A percentile compares a stretch with the other conserved stretches of the same genome.
phyloP scores from a whole-genome alignment of 2,888 invertebrate genomes.

The Leptothorax acervorum region DNA sequence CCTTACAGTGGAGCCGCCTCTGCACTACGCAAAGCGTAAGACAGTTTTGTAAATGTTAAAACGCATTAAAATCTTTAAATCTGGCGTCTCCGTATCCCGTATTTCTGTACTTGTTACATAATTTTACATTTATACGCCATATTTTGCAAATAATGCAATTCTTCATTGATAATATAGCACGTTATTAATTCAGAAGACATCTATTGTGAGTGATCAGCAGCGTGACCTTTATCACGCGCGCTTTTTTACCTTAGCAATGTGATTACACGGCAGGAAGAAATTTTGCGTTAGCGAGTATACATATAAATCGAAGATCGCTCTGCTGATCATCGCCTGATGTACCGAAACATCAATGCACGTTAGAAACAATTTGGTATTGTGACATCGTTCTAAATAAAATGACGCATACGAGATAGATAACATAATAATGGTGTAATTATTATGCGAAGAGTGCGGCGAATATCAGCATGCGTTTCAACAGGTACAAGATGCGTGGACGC shows the following conservation, averaged over 20 bases:
- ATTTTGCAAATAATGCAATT: constrained; percentile 30
- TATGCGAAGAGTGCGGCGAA: constrained; percentile 16
- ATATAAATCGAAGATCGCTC: constrained; percentile 21
- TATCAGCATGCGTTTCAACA: constrained; percentile 53
- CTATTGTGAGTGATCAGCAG: constrained; percentile 19
- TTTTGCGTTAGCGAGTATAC: not conserved
- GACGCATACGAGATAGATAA: constrained; percentile 23
- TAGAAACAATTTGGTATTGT: constrained; percentile 41
- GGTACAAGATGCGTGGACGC: constrained; percentile 34
- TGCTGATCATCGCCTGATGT: constrained; percentile 4
- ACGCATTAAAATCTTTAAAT: constrained; percentile 42
- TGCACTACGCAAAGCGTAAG: constrained; percentile 28
- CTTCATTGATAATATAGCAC: constrained; percentile 27
- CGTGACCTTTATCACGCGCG: constrained; percentile 20
- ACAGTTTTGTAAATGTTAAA: constrained; percentile 54
- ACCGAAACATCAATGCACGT: constrained; percentile 31
- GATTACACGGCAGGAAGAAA: not conserved
- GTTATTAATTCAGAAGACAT: constrained; percentile 26
- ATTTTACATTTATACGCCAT: constrained; percentile 30
- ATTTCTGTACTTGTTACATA: constrained; percentile 27
- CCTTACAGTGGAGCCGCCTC: constrained; percentile 37
- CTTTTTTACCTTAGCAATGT: not conserved
- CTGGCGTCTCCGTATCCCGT: constrained; percentile 35
- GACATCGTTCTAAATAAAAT: constrained; percentile 42
- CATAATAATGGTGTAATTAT: constrained; percentile 32